Evolutionary conservation across 2,888 invertebrate species (phyloP).

Genomic region (Lobophora halterata): DNA sequence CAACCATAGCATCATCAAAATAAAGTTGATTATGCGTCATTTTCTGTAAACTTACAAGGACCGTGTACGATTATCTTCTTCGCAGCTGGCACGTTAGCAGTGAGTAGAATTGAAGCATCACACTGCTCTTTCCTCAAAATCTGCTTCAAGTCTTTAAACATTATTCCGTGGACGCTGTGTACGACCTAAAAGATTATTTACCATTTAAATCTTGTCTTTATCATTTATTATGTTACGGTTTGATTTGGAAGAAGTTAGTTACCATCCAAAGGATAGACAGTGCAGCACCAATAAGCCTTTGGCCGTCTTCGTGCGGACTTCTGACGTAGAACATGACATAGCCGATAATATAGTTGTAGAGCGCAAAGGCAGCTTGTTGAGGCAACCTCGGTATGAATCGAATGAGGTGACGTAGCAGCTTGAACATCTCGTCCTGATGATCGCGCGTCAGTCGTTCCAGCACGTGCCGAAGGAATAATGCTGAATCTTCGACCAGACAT

Average conservation of each 20-base stretch:
- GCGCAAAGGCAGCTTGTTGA: conserved; percentile 97
- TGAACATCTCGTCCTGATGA: conserved; percentile 96
- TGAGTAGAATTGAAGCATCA: conserved; percentile 97
- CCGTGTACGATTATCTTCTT: conserved; percentile 99
- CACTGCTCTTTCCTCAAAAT: conserved; percentile 99
- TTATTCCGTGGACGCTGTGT: conserved; percentile 98
- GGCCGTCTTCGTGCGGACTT: conserved; percentile 96
- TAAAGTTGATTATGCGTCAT: not conserved
- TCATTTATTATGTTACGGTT: not conserved
- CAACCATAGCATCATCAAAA: conserved; percentile 1
- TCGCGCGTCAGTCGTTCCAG: conserved; percentile 96
- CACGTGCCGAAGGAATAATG: conserved; percentile 96
- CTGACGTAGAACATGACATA: conserved; percentile 99
- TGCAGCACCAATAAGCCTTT: conserved; percentile 96
- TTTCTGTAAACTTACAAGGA: conserved; percentile 60
- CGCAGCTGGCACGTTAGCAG: conserved; percentile 99
- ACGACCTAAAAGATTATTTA: conserved; percentile 86
- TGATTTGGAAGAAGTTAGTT: conserved; percentile 41
- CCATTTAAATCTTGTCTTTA: conserved; percentile 7
- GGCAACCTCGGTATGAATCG: conserved; percentile 96
- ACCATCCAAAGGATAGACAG: conserved; percentile 98
- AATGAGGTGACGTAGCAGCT: conserved; percentile 93
- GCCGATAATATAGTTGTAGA: conserved; percentile 99
- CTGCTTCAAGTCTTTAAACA: conserved; percentile 99
- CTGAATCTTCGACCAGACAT: conserved; percentile 98